Base-by-base conservation (phyloP, 2,113 vertebrate genomes). In the Passer montanus region DNA sequence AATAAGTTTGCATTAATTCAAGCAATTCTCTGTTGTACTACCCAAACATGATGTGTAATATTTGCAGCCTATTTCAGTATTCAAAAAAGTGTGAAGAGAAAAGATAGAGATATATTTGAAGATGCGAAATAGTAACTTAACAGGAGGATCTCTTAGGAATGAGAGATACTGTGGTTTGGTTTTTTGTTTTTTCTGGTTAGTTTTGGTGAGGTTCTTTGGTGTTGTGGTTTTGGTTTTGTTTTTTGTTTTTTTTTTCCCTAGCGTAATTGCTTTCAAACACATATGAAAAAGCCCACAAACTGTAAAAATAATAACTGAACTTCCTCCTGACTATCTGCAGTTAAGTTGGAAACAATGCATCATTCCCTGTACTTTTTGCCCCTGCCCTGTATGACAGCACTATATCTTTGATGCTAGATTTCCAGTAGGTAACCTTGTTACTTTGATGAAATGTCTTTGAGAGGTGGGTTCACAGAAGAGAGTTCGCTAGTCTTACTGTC, bases 1-100 rank as follows among this genome's bases (percentile, higher is more conserved):
- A 97, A 95, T 90, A 89, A 79, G 80, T 97, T 96, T 96, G 84
- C 73, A 95, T 94, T 97, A 94, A 97, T 96, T 97, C 73, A 89
- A 93, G 82, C 60, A 91, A 82, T 91, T 72, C 67, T 91, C 92
- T 96, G 55, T 94, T 97, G 69, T 93, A 81, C 85, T 93, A 50
- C 59, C 84, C 85, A 97, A 96, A 97, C 87, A 94, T 22, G 14
- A 50, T 95, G 84, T 94, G 85, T 84, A 58, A 60, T 88, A 92
- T 92, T 97, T 95, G 80, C 80, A 96, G 84, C 39, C 82, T 95
- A 26, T 95, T 98, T 96, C 91, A 95, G 33, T 41, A 96, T 68
- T 91, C 63, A 82, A 78, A 87, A 92, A 94, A 49, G n/a, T 30
- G 37, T 75, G 35, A 94, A 83, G 43, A n/a, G 58, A 77, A 96